A percentile compares a stretch with the other conserved stretches of the same genome.
Evolutionary conservation across 2,113 vertebrate species (phyloP).

Genomic region (pig (Sus scrofa)): DNA sequence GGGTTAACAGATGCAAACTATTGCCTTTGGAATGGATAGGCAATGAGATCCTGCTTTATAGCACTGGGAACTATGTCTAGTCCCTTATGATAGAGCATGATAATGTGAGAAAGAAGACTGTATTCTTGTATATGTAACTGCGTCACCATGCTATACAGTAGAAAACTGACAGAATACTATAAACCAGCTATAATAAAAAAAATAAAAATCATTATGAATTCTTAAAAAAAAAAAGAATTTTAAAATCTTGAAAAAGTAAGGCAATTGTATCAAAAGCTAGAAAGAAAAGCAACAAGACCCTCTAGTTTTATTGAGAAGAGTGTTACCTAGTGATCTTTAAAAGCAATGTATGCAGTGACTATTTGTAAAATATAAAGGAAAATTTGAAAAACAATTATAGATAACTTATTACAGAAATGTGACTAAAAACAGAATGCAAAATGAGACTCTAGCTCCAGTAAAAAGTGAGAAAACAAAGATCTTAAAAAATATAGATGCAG

Average conservation of each 20-base stretch:
- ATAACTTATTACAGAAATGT: slow-evolving; percentile 15
- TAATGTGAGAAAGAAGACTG: no score
- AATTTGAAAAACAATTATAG: background rate
- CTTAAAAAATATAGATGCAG: background rate
- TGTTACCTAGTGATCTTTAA: background rate
- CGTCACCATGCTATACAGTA: no score
- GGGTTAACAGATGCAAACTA: no score
- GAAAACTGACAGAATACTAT: no score
- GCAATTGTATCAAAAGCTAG: slow-evolving; percentile 24
- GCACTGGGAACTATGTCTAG: no score
- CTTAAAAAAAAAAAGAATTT: no score
- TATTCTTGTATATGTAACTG: no score
- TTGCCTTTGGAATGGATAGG: no score
- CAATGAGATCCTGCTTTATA: no score
- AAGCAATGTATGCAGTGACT: background rate
- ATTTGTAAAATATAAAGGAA: slow-evolving; percentile 35
- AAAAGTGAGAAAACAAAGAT: slow-evolving; percentile 21
- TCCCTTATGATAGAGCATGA: no score
- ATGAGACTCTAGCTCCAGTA: background rate
- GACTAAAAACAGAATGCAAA: background rate
- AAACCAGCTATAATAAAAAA: no score
- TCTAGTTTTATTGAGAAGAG: background rate
- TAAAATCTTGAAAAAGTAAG: slow-evolving; percentile 31
- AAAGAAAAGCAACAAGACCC: background rate
- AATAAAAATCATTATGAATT: no score